Evolutionary conservation across 2,797 vertebrate genomes (phyloP), one percentile per base, ranked within the genome.

Genomic region (Peromyscus eremicus): DNA sequence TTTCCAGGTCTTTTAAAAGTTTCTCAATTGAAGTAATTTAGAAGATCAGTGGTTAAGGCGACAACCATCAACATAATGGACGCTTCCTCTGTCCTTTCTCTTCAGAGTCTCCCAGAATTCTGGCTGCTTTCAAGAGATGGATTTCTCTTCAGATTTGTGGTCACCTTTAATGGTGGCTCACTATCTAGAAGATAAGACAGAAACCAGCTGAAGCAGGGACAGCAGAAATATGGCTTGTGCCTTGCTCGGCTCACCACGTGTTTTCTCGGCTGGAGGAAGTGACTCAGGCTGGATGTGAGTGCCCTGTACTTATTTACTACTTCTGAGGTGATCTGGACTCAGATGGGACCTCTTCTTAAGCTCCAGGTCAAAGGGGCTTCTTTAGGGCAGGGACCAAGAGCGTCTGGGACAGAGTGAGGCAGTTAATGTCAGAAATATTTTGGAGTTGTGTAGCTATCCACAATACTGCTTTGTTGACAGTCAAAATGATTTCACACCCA

Each of bases 11-110:
- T 92, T 85, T 46, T 55, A 57, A 57, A 89, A n/a, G 60, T 66
- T 70, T 94, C 71, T 77, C 46, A 46, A 1, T 71, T 89, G 66
- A 77, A 94, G 76, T 85, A 14, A 93, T 75, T 80, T 43, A 43
- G 90, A 93, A 95, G 93, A 75, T 75, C 4, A 10, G 14, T 12
- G 7, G 57, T 52, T 73, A 62, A 55, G 37, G 87, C 64, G 75
- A 60, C 46, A 90, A 8, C 75, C 19, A 19, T 76, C 21, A 1
- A 34, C n/a, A 16, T 11, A 25, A 29, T 17, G 46, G 57, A 70
- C 23, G 6, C 13, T 17, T 32, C 32, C 0, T 1, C 29, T 5
- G 25, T 8, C 12, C 52, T 43, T 37, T 62, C 27, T 43, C 55
- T 87, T 34, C 6, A 2, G 29, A 7, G 55, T 37, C 40, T 52